Evolutionary conservation across 2,888 invertebrate species (phyloP).

Genomic region (Ectemnius continuus): DNA sequence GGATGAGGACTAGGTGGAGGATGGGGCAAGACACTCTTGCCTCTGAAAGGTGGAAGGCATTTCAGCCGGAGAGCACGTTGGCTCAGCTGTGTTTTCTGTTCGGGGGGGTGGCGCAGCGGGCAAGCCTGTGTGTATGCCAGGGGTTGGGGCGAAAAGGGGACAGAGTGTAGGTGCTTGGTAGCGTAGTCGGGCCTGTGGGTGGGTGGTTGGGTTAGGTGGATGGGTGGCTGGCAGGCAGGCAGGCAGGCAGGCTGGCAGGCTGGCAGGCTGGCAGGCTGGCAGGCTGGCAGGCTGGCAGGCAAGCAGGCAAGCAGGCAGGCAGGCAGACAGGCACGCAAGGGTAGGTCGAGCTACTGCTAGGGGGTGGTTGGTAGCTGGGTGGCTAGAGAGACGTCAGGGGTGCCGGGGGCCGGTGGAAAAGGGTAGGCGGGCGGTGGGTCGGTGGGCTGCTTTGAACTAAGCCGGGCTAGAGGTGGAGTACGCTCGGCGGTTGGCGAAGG

Average conservation of each 20-base stretch:
- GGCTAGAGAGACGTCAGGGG: constrained; percentile 71
- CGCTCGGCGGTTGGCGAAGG: constrained; percentile 71
- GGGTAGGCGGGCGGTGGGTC: constrained; percentile 59
- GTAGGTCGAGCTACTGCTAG: constrained; percentile 67
- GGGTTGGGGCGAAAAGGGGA: constrained; percentile 57
- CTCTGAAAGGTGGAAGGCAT: constrained; percentile 73
- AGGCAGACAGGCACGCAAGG: constrained; percentile 72
- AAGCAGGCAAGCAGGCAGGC: constrained; percentile 67
- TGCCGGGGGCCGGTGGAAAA: constrained; percentile 60
- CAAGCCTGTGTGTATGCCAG: constrained; percentile 48
- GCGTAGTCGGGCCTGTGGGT: constrained; percentile 57
- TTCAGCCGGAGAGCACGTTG: constrained; percentile 72
- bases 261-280: constrained; percentile 70
- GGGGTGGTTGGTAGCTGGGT: constrained; percentile 72
- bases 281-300: too few species aligned
- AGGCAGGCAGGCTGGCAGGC: constrained; percentile 68
- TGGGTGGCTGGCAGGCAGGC: constrained; percentile 69
- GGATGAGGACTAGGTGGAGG: constrained; percentile 42
- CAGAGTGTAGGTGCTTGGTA: constrained; percentile 61
- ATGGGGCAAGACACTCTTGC: constrained; percentile 62
- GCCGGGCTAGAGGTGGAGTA: constrained; percentile 73
- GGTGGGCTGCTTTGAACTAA: constrained; percentile 77
- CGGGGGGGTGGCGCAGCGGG: constrained; percentile 66
- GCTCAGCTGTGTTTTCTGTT: constrained; percentile 78
- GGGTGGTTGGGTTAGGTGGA: constrained; percentile 65